Evolutionary conservation across 1,140 invertebrate species (phyloP).

Genomic region (Drosophila albomicans): DNA sequence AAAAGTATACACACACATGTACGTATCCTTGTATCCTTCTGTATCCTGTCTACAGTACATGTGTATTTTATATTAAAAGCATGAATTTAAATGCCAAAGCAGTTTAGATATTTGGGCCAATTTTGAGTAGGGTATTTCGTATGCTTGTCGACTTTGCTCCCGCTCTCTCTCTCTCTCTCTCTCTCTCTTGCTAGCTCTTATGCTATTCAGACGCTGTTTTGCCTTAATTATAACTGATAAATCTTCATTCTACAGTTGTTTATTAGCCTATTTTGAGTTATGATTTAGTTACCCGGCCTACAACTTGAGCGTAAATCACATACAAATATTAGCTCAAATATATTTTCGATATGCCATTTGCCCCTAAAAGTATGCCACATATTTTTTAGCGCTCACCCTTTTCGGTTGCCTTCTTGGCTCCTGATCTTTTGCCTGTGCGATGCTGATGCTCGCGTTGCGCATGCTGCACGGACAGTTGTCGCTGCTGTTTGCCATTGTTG

Average conservation of each 20-base stretch:
- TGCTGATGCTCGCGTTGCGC: conserved; percentile 48
- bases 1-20: conserved; percentile 5
- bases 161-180: background rate
- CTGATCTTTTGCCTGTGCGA: conserved; percentile 42
- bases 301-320: background rate
- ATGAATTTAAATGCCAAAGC: conserved; percentile 40
- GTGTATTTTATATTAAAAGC: conserved; percentile 37
- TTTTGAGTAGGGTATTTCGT: conserved; percentile 29
- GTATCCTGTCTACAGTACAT: conserved; percentile 15
- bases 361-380: conserved; percentile 2
- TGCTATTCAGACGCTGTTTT: conserved; percentile 10
- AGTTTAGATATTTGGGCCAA: conserved; percentile 32
- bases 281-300: conserved; percentile 9
- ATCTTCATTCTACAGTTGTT: conserved; percentile 24
- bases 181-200: background rate
- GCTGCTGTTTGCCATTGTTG: conserved; percentile 41
- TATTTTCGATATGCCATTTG: background rate
- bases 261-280: conserved; percentile 20
- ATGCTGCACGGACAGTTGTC: conserved; percentile 56
- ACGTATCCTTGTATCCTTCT: background rate
- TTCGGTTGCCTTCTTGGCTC: conserved; percentile 45
- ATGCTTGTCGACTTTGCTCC: background rate
- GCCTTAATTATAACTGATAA: conserved; percentile 35
- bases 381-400: conserved; percentile 35
- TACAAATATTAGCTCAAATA: background rate